Evolutionary conservation across 2,888 invertebrate genomes (phyloP), one percentile per base, ranked within the genome.

Genomic region (Cotesia congregata): DNA sequence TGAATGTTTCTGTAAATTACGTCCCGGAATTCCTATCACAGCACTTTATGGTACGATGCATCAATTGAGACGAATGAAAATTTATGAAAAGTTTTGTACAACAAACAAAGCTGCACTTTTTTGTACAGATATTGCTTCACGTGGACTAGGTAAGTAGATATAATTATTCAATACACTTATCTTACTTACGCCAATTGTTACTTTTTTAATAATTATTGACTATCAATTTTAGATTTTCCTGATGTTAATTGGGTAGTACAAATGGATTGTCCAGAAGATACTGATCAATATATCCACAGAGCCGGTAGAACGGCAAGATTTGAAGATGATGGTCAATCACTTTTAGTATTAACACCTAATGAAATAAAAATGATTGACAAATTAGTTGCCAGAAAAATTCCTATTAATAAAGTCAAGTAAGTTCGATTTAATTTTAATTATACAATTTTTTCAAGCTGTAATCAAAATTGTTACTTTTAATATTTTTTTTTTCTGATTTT

Each of bases 181-280:
- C 3, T 30, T 30, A 30, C 50, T 30, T 30, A 30, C 50, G 12
- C 50, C 50, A 50, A 50, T 12, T 12, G 12, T 50, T 50, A 12
- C 7, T 50, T 50, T 12, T 4, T 50, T 50, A 50, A 50, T 50
- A 50, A 50, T 6, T 17, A 72, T 1, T 68, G 15, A 69, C 62
- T 67, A 72, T 73, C 79, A 67, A 15, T 75, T 83, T 17, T 92
- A 87, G 99, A 99, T 91, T 99, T 99, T 89, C 98, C 98, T 0
- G 92, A 92, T 77, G 97, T 99, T 0, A 95, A 99, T 90, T 99
- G 99, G 99, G 99, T 99, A 0, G 93, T 99, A 76, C 99, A 99
- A 89, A 92, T 96, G 88, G 99, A 99, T 89, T 99, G 99, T 89
- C 99, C 99, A 0, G 98, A 98, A 90, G 96, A 98, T 91, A 95